These are phyloP conservation scores for Parasteatoda tepidariorum DNA, from an alignment of 1,140 invertebrate species.

Conservation along the genomic window DNA sequence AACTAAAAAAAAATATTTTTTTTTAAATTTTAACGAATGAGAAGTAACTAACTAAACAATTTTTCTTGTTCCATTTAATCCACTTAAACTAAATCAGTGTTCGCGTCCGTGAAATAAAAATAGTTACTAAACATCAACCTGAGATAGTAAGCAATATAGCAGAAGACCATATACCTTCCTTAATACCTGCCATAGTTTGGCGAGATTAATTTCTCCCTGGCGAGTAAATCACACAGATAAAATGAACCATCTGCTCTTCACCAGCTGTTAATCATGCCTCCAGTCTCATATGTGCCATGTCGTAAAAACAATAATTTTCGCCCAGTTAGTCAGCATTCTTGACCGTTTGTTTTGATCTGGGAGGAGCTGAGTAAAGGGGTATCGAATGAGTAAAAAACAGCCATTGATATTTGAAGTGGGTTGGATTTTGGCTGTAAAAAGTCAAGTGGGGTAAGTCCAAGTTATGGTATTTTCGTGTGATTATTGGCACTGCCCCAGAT, in stretches of 20 bases:
- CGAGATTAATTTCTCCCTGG: background rate
- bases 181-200: background rate
- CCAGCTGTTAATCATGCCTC: background rate
- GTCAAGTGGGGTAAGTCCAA: constrained; percentile 45
- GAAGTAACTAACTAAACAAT: too few species aligned
- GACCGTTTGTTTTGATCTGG: background rate
- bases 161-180: too few species aligned
- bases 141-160: too few species aligned
- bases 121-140: too few species aligned
- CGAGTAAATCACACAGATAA: background rate
- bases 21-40: too few species aligned
- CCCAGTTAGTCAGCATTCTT: background rate
- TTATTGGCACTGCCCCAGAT: constrained; percentile 45
- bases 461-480: constrained; percentile 44
- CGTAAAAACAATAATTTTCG: background rate
- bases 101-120: too few species aligned
- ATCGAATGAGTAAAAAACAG: background rate
- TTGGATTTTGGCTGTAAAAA: constrained; percentile 11
- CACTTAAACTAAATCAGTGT: too few species aligned
- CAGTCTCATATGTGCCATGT: background rate
- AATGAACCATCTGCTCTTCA: background rate
- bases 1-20: too few species aligned
- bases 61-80: too few species aligned
- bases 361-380: background rate
- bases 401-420: constrained; percentile 14